Conservation (phyloP, 2,797 vertebrate species). For the Dendrocincla fuliginosa region DNA sequence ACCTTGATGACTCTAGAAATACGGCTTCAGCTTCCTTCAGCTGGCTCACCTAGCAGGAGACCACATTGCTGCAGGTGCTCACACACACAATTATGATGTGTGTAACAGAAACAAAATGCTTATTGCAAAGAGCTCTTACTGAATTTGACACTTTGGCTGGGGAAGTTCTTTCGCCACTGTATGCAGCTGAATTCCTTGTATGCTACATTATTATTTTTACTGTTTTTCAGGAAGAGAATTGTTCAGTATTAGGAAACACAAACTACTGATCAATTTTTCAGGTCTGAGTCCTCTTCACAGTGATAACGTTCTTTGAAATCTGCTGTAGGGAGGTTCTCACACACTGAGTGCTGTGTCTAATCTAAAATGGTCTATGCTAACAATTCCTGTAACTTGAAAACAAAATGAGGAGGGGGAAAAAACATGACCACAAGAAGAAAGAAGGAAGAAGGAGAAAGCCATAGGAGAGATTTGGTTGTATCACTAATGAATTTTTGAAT, state of each 20-base stretch:
- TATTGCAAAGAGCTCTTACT: neutral
- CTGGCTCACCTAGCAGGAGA: neutral
- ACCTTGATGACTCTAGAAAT: neutral
- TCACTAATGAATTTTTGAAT: neutral
- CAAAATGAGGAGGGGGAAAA: neutral
- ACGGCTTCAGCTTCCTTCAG: neutral
- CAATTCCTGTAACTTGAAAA: slow-evolving; percentile 14
- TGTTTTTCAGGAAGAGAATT: neutral
- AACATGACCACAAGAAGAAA: neutral
- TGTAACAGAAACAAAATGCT: neutral
- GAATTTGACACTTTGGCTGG: neutral
- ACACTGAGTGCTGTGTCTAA: neutral
- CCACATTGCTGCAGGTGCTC: neutral
- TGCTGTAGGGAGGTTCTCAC: neutral
- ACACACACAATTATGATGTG: neutral
- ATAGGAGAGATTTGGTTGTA: neutral
- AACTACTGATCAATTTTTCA: neutral
- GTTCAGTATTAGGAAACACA: neutral
- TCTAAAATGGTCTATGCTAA: neutral
- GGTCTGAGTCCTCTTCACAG: neutral
- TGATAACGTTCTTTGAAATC: neutral
- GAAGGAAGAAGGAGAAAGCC: neutral
- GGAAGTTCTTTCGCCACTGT: neutral
- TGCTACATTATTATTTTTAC: neutral
- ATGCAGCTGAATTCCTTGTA: neutral